Percentiles rank a stretch among this genome's conserved stretches.
Evolutionary conservation across 2,113 vertebrate genomes (phyloP).

Genomic region (Chaetops frenatus): DNA sequence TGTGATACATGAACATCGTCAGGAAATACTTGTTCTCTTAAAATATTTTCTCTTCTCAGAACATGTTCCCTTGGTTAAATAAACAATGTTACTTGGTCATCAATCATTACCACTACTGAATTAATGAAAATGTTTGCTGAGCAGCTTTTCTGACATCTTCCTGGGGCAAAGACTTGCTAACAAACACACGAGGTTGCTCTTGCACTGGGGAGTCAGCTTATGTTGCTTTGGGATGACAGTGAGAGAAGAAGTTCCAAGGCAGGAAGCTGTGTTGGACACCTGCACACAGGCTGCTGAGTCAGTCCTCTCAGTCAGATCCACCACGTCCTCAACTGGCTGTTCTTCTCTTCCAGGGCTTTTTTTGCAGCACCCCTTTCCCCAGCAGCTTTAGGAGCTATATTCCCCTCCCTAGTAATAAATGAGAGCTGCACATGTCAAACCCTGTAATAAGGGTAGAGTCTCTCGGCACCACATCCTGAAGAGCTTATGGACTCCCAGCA

Average conservation of each 20-base stretch:
- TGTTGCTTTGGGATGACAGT: neutral
- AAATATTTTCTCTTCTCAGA: neutral
- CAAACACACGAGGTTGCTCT: neutral
- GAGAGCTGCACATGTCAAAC: neutral
- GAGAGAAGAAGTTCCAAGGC: neutral
- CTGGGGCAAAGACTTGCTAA: neutral
- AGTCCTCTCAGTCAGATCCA: neutral
- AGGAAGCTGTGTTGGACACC: neutral
- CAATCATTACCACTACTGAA: neutral
- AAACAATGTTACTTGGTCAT: neutral
- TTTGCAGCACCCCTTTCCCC: neutral
- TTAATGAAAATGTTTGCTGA: neutral
- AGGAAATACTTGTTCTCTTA: neutral
- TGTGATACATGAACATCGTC: neutral
- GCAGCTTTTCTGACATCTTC: neutral
- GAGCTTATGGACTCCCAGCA: neutral
- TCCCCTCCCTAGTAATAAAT: neutral
- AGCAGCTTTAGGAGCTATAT: neutral
- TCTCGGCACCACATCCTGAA: rapidly evolving
- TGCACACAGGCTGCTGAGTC: neutral
- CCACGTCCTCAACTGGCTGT: neutral
- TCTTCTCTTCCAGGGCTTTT: neutral
- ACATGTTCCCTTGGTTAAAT: neutral
- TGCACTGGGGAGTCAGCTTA: rapidly evolving
- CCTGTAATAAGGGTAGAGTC: no score